phyloP scores from a whole-genome alignment of 2,113 vertebrate species.

The Junco hyemalis region DNA sequence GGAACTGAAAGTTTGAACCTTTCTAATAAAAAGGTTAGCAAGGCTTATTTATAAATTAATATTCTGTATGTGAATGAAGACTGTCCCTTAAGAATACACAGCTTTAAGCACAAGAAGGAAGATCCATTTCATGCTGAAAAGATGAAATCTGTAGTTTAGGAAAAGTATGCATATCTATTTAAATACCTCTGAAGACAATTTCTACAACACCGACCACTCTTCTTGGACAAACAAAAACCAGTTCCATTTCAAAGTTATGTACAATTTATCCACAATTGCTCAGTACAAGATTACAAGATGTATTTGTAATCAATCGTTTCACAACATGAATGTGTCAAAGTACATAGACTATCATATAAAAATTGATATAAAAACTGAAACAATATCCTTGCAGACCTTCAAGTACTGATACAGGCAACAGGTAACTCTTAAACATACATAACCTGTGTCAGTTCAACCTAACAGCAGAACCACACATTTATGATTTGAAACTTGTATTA shows the following conservation, averaged over 20 bases:
- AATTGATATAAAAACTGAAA: background rate
- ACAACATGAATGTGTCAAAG: background rate
- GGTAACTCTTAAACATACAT: background rate
- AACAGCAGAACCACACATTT: background rate
- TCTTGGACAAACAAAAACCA: background rate
- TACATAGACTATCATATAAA: background rate
- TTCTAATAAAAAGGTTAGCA: background rate
- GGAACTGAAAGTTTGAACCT: background rate
- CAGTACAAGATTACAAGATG: background rate
- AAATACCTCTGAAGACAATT: background rate
- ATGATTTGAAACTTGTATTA: background rate
- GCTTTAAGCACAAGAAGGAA: background rate
- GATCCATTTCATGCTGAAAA: background rate
- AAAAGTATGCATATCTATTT: background rate
- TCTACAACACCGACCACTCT: background rate
- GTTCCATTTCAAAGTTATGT: background rate
- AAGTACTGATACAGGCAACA: background rate
- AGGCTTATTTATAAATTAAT: background rate
- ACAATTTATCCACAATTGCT: background rate
- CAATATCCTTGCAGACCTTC: background rate
- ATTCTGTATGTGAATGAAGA: background rate
- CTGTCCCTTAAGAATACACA: background rate
- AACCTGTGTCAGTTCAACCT: background rate
- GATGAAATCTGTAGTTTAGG: background rate
- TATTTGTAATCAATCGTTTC: background rate